Evolutionary conservation across 2,888 invertebrate species (phyloP), one percentile per base, ranked within the genome.

Genomic region (Branchipolynoe longqiensis): DNA sequence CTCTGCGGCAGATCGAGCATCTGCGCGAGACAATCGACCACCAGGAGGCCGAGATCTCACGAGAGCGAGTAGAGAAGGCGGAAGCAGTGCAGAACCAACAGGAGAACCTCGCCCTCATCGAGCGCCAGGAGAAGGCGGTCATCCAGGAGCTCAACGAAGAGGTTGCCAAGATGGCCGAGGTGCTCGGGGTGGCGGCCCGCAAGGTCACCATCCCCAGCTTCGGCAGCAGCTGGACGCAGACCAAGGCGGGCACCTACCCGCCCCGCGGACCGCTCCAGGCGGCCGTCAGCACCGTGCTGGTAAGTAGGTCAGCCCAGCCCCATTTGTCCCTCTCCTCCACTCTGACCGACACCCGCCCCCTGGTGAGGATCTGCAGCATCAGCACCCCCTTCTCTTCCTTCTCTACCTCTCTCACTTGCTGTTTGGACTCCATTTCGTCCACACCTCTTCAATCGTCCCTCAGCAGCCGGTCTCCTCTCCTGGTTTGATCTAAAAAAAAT

Each of bases 101-200:
- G 73, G 91, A 92, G 38, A 88, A 84, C 33, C 69, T 85, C 31
- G 28, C 28, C 4, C n/a, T 18, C 6, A 73, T 90, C 54, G 92
- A 92, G 62, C 84, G 90, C 33, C 88, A 90, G 1, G 92, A 92
- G 85, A 87, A 90, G 62, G 91, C 90, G 4, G 88, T 92, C 6
- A 88, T 92, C 41, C 90, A 90, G 59, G 92, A 92, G 86, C 90
- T 93, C 36, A 92, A 93, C 81, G 92, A 93, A 38, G 93, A 93
- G 85, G 92, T 92, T 86, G 85, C 91, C 3, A 90, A 90, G 82
- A 91, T 91, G 14, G 90, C 92, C 0, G 87, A 88, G 28, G 58
- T 93, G 22, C 87, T 93, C 22, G 92, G 92, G 0, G 88, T 91
- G 0, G 88, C 88, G 69, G 92, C 92, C 6, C 86, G 92, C 1